Conservation (phyloP, 2,888 invertebrate species). For the Scrobipalpa atriplicella region DNA sequence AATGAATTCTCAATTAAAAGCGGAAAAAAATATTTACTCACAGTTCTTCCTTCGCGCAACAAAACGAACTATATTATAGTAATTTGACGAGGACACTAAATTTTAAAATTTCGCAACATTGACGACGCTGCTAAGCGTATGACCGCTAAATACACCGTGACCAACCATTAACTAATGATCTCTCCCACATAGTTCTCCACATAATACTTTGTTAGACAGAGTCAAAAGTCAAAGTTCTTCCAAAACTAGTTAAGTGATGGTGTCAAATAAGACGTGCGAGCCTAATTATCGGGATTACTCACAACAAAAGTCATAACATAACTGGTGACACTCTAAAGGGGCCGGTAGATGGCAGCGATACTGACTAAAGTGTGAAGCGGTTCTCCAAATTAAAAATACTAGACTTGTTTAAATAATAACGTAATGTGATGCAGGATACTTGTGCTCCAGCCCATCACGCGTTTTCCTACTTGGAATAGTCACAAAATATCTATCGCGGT, state of each 20-base stretch:
- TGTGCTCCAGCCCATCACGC: too few species aligned
- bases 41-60: too few species aligned
- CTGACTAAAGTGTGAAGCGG: too few species aligned
- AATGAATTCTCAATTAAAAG: too few species aligned
- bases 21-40: too few species aligned
- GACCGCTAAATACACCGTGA: not conserved
- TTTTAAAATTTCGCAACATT: not conserved
- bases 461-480: too few species aligned
- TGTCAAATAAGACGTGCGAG: constrained; percentile 21
- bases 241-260: not conserved
- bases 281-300: constrained; percentile 20
- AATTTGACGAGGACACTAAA: not conserved
- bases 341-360: not conserved
- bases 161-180: not conserved
- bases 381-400: too few species aligned
- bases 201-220: not conserved
- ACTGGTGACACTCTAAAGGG: not conserved
- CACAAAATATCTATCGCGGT: too few species aligned
- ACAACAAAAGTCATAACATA: not conserved
- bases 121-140: not conserved
- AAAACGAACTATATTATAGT: too few species aligned
- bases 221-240: not conserved
- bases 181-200: not conserved
- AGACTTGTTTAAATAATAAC: too few species aligned
- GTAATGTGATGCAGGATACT: too few species aligned